Evolutionary conservation across 2,113 vertebrate genomes (phyloP).

Genomic region (Monopterus albus): DNA sequence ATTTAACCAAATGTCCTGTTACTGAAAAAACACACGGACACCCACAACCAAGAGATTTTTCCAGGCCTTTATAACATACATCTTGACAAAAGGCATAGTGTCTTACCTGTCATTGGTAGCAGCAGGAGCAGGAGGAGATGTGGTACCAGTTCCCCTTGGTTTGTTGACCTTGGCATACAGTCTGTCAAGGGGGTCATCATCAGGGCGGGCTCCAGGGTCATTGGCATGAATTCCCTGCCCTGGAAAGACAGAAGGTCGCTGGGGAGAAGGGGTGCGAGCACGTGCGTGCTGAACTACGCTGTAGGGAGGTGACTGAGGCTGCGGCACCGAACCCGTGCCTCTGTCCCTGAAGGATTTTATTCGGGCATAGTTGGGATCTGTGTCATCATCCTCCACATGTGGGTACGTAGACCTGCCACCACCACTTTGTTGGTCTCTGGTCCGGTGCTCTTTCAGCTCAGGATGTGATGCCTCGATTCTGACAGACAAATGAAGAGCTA

Average conservation of each 20-base stretch:
- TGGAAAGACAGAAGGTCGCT: constrained; percentile 55
- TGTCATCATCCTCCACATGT: constrained; percentile 93
- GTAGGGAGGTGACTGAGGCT: constrained; percentile 59
- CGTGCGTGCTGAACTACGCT: constrained; percentile 66
- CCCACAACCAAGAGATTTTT: neutral
- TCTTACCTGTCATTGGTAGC: constrained; percentile 87
- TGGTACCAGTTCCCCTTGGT: constrained; percentile 76
- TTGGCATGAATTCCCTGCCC: constrained; percentile 54
- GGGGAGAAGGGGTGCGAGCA: constrained; percentile 80
- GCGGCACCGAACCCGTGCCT: constrained; percentile 70
- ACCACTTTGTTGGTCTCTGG: constrained; percentile 68
- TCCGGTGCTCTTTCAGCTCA: constrained; percentile 87
- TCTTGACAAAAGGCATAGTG: neutral
- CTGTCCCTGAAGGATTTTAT: constrained; percentile 91
- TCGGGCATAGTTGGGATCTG: constrained; percentile 95
- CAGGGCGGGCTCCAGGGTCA: constrained; percentile 69
- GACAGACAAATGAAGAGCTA: constrained; percentile 25
- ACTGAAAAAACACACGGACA: neutral
- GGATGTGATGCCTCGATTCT: constrained; percentile 93
- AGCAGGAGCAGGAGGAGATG: constrained; percentile 76
- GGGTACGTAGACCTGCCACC: constrained; percentile 71
- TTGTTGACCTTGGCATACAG: constrained; percentile 98
- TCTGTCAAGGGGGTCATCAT: constrained; percentile 89
- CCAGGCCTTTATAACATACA: neutral
- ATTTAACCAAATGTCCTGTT: too few species aligned